Evolutionary conservation across 2,888 invertebrate genomes (phyloP).

Genomic region (Drosophila planitibia): DNA sequence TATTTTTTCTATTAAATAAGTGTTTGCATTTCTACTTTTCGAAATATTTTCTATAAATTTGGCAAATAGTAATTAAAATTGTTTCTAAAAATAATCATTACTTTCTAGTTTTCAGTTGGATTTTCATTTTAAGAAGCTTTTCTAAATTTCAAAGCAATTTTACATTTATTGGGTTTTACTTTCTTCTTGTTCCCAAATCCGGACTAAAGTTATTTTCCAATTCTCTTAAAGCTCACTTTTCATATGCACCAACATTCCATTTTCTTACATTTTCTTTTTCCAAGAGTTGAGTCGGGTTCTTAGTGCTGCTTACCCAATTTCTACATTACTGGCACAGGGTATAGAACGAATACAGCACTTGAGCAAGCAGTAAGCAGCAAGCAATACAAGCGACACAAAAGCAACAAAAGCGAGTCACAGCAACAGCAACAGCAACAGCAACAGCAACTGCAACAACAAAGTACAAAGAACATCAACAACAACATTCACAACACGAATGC

Average conservation of each 20-base stretch:
- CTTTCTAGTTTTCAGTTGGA: neutral
- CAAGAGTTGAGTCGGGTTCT: neutral
- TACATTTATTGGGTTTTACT: neutral
- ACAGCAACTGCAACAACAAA: neutral
- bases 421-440: neutral
- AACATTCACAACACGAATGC: slow-evolving; percentile 44
- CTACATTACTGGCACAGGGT: neutral
- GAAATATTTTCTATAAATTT: neutral
- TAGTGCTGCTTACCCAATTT: neutral
- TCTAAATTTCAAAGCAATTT: neutral
- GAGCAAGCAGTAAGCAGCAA: slow-evolving; percentile 2
- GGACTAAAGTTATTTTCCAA: neutral
- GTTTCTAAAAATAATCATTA: rapidly evolving
- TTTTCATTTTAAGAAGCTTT: neutral
- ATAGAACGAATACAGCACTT: slow-evolving; percentile 22
- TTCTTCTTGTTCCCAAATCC: neutral
- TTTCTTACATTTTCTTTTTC: neutral
- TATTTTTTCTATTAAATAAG: neutral
- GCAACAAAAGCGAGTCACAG: slow-evolving; percentile 28
- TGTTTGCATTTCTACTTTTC: neutral
- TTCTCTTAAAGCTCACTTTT: neutral
- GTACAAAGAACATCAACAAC: neutral
- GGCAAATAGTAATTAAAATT: neutral
- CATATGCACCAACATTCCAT: neutral
- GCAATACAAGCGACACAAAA: slow-evolving; percentile 20